These are phyloP conservation scores for Ganaspis sp. DNA, from an alignment of 1,140 invertebrate genomes.

Conservation along the genomic window DNA sequence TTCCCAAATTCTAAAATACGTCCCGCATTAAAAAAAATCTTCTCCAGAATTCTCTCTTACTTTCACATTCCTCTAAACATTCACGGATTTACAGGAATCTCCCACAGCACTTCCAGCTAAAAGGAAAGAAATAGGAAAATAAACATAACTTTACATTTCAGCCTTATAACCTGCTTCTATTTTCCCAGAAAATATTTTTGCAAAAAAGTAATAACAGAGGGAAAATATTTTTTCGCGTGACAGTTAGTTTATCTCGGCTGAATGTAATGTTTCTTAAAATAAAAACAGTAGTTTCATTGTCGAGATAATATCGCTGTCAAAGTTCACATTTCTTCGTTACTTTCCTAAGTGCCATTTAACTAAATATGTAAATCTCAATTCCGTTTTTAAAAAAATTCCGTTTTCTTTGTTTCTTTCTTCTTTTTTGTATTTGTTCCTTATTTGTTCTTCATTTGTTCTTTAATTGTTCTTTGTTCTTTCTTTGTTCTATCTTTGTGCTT, in stretches of 20 bases:
- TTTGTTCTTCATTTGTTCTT: no score
- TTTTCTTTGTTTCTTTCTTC: no score
- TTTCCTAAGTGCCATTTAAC: no score
- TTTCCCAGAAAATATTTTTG: neutral
- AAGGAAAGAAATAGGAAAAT: neutral
- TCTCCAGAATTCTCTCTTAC: neutral
- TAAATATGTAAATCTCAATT: no score
- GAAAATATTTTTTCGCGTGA: neutral
- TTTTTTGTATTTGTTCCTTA: no score
- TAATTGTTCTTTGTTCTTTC: no score
- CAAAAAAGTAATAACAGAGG: constrained; percentile 13
- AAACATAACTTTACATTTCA: constrained; percentile 14
- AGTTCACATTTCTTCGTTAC: no score
- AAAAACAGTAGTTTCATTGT: no score
- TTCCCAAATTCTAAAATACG: neutral
- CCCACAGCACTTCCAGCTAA: neutral
- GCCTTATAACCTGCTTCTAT: neutral
- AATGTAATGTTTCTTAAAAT: neutral
- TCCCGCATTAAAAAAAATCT: neutral
- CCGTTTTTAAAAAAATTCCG: no score
- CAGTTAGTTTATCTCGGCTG: neutral
- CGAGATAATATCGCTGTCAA: no score
- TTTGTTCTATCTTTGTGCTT: no score
- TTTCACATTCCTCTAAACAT: neutral
- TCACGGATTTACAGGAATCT: neutral